A percentile compares a stretch with the other conserved stretches of the same genome.
Evolutionary conservation across 2,888 invertebrate species (phyloP).

Genomic region (Hetaerina titia): DNA sequence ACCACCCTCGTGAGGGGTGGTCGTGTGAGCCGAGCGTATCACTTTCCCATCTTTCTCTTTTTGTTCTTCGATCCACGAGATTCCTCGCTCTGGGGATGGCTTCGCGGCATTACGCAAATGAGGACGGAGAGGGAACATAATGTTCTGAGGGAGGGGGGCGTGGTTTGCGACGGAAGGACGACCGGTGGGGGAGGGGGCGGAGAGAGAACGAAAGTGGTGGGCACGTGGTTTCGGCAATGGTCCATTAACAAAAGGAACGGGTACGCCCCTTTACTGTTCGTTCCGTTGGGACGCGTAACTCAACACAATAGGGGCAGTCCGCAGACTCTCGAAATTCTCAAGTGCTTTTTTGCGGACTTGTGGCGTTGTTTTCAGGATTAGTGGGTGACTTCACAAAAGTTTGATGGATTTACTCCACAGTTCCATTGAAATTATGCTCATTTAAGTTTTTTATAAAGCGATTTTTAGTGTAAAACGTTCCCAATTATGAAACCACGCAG

Average conservation of each 20-base stretch:
- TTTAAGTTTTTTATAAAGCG: no score
- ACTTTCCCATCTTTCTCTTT: constrained; percentile 44
- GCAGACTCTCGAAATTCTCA: no score
- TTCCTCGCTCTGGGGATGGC: not conserved
- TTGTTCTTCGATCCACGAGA: not conserved
- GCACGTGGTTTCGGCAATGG: not conserved
- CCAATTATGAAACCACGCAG: no score
- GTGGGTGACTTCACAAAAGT: no score
- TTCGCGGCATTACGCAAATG: constrained; percentile 32
- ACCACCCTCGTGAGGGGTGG: not conserved
- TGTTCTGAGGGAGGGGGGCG: not conserved
- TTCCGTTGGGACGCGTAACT: no score
- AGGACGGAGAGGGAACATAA: not conserved
- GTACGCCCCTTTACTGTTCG: not conserved
- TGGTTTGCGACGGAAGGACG: no score
- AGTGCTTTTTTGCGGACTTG: no score
- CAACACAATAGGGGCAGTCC: no score
- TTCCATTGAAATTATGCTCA: no score
- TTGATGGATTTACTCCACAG: no score
- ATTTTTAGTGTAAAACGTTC: no score
- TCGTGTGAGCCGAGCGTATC: not conserved
- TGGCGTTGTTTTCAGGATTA: no score
- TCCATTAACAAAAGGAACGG: not conserved
- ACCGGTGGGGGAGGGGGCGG: not conserved
- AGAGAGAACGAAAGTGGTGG: not conserved